phyloP scores from a whole-genome alignment of 1,140 invertebrate species.

The Vanessa atalanta region DNA sequence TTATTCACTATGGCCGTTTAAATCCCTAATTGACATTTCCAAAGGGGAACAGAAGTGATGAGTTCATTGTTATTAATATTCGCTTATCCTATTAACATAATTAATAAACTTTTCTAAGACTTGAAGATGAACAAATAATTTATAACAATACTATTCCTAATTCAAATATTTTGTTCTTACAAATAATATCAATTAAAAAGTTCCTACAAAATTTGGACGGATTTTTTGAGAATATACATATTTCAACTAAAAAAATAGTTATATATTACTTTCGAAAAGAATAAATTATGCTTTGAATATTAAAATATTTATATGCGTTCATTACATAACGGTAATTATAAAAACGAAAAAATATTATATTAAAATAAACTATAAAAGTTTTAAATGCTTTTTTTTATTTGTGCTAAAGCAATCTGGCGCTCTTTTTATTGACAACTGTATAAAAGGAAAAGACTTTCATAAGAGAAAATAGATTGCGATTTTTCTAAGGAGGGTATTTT shows the following conservation, averaged over 20 bases:
- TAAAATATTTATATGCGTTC: too few relatives aligned
- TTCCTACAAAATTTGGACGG: too few relatives aligned
- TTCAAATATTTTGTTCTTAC: too few relatives aligned
- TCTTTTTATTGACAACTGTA: constrained; percentile 69
- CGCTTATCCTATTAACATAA: constrained; percentile 39
- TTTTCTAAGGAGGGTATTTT: constrained; percentile 63
- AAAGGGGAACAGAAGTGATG: constrained; percentile 48
- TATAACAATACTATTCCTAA: background rate
- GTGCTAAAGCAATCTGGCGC: constrained; percentile 50
- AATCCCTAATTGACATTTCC: constrained; percentile 67
- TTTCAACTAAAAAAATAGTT: too few relatives aligned
- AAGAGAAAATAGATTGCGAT: constrained; percentile 69
- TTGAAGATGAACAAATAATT: background rate
- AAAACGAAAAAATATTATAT: too few relatives aligned
- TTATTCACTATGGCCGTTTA: constrained; percentile 57
- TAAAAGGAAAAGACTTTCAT: constrained; percentile 69
- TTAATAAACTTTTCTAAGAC: constrained; percentile 19
- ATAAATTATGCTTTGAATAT: too few relatives aligned
- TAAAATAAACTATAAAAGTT: background rate
- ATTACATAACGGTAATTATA: too few relatives aligned
- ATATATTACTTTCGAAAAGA: background rate
- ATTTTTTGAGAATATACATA: too few relatives aligned
- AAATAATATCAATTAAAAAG: too few relatives aligned
- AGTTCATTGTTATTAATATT: constrained; percentile 55
- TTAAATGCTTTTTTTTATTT: constrained; percentile 49